phyloP scores from a whole-genome alignment of 2,113 vertebrate species.

The Myanophis thanlyinensis region DNA sequence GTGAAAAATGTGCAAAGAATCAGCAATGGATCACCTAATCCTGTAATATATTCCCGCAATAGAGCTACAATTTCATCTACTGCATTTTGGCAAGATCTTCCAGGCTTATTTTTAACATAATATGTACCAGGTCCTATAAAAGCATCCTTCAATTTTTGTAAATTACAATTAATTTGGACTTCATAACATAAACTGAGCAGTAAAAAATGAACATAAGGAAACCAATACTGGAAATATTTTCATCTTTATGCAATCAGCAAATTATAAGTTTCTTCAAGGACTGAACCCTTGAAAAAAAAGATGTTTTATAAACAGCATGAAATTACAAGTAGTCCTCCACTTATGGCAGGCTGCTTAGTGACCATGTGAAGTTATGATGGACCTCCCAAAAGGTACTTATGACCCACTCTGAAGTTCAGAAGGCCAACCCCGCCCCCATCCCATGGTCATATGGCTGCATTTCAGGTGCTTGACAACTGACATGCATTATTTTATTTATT shows the following conservation, averaged over 20 bases:
- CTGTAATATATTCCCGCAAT: background rate
- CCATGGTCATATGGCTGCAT: background rate
- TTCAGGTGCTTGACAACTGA: background rate
- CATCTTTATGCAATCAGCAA: background rate
- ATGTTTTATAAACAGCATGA: background rate
- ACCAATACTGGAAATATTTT: background rate
- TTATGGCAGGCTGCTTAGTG: background rate
- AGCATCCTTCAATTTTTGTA: background rate
- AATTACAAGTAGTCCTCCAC: background rate
- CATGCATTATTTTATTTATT: background rate
- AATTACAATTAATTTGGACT: background rate
- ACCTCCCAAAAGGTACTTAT: background rate
- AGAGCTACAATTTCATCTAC: background rate
- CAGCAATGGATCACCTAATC: background rate
- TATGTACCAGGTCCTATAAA: background rate
- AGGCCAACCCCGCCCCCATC: background rate
- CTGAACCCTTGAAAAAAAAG: background rate
- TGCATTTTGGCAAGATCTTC: background rate
- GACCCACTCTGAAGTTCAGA: background rate
- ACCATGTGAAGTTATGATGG: background rate
- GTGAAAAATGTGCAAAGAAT: background rate
- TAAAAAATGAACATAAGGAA: background rate
- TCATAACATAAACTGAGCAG: background rate
- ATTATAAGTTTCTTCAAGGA: background rate
- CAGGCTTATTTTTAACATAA: background rate